Base-by-base conservation (phyloP, 1,140 invertebrate species). In the Listronotus bonariensis region DNA sequence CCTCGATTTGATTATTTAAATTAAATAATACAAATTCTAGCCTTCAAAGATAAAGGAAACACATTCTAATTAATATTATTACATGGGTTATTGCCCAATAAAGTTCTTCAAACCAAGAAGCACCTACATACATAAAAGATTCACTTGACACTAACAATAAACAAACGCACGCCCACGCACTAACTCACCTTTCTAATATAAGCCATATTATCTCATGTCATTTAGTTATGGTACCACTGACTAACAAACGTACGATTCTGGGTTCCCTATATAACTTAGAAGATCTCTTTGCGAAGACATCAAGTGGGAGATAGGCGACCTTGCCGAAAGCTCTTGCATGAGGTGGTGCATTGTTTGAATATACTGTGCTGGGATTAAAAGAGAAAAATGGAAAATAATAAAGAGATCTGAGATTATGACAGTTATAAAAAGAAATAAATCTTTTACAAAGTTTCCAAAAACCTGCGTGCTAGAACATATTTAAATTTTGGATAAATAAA, bases 261-360 rank as follows among this genome's bases (percentile, higher is more conserved):
- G 63, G 56, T 68, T 68, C 58, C 66, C 69, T 70, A 68, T 70
- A 70, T 70, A 70, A 68, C 61, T 60, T 70, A 60, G 51, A 32
- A 51, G 40, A 54, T 15, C 10, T 40, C 56, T 65, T 59, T 38
- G 60, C 32, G 52, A 61, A 31, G 15, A 20, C 14, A 41, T 17
- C 40, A 20, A 38, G 60, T 41, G 60, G 60, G 60, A 60, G 60
- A 57, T 9, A 18, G 34, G 51, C 60, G 60, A 55, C 60, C 60
- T 63, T 63, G 54, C 34, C 54, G n/a, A 36, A 41, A 53, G 18
- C 32, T 15, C 12, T 14, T 53, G 58, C 58, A 60, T 7, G 58
- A 60, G 41, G 17, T 18, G 43, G 43, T 57, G 54, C 54, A 36
- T 36, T 36, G 34, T 36, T 36, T 10, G 34, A 36, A 36, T 26